Evolutionary conservation across 1,140 invertebrate genomes (phyloP), one percentile per base, ranked within the genome.

Genomic region (Rhagoletis pomonella): DNA sequence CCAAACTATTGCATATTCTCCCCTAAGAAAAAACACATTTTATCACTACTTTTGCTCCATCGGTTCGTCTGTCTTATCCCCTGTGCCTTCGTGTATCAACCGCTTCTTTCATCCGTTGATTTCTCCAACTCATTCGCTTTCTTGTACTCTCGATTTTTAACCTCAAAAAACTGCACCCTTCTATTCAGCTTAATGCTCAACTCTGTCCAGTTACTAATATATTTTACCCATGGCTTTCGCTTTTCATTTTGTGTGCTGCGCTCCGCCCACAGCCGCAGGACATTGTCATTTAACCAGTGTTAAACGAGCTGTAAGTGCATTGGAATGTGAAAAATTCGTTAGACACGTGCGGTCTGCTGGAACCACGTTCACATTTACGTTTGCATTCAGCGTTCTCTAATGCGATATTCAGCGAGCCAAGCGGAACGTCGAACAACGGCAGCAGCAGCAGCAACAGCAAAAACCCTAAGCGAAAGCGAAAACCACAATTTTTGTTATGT

Each of bases 251-350:
- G 14, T 42, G 6, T 39, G 39, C 4, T 14, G 39, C 17, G 19
- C 47, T 55, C 73, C 73, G 47, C 73, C 47, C 10, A 81, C 73
- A 19, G 73, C 73, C 44, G 73, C 73, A 81, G 73, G 73, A 81
- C 73, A 55, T 10, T 81, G 73, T 81, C 73, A 81, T 81, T 81
- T 81, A 81, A 47, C 14, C 47, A 17, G 73, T 81, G 73, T 81
- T 81, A 55, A 81, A 81, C 73, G 73, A 81, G 73, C 73, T 81
- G 73, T 81, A 81, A 81, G 73, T 81, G 73, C 73, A 81, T 81
- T 55, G 73, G 47, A 81, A 81, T 81, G 73, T 55, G 73, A 81
- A 81, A 81, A 81, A 81, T 81, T 50, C 73, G 73, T 55, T 81
- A 81, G 73, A 81, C 73, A 81, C 73, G 73, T 81, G 73, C 73